Conservation (phyloP, 2,113 vertebrate species). For the Macaca fascicularis region T2T-MFA8v1.1 NC_088387.1:98053001-98053500, state of each 20-base stretch:
- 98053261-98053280: neutral
- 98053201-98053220: conserved; percentile 5
- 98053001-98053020: neutral
- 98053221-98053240: neutral
- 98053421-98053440: neutral
- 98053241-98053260: neutral
- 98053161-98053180: neutral
- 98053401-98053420: neutral
- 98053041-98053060: neutral
- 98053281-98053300: neutral
- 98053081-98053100: neutral
- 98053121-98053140: neutral
- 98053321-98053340: neutral
- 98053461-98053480: neutral
- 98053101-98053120: neutral
- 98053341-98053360: neutral
- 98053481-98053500: neutral
- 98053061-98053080: neutral
- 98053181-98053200: conserved; percentile 39
- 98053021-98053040: neutral
- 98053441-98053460: no score
- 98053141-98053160: neutral
- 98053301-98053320: neutral
- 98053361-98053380: neutral
- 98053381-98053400: neutral